phyloP scores from a whole-genome alignment of 1,140 invertebrate species.

The Streblospio benedicti region DNA sequence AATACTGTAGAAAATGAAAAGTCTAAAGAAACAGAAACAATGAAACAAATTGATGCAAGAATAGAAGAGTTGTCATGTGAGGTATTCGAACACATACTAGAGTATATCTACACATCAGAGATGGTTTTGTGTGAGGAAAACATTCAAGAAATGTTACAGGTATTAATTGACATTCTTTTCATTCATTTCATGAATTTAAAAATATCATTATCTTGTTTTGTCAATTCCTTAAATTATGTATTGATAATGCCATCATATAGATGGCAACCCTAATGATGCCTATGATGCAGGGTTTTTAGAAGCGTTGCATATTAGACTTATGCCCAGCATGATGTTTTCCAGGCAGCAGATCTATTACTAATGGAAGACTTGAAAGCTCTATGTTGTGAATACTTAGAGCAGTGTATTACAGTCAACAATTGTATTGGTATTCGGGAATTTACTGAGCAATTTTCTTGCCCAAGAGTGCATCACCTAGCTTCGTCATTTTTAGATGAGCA shows the following conservation, averaged over 20 bases:
- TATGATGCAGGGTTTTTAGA: not conserved
- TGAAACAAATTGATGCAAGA: no score
- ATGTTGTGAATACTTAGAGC: constrained; percentile 38
- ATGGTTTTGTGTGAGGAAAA: constrained; percentile 32
- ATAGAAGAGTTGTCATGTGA: no score
- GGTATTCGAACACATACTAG: constrained; percentile 33
- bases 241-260: not conserved
- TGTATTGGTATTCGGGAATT: constrained; percentile 37
- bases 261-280: not conserved
- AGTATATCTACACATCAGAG: constrained; percentile 38
- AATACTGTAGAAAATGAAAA: no score
- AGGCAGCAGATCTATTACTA: constrained; percentile 35
- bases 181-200: not conserved
- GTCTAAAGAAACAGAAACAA: no score
- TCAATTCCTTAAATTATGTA: not conserved
- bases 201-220: not conserved
- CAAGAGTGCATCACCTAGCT: constrained; percentile 28
- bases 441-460: constrained; percentile 29
- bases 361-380: constrained; percentile 31
- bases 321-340: not conserved
- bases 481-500: constrained; percentile 31
- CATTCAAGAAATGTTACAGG: constrained; percentile 33
- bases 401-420: constrained; percentile 32
- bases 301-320: not conserved
- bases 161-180: not conserved